Evolutionary conservation across 2,797 vertebrate species (phyloP).

Genomic region (Champsocephalus gunnari): DNA sequence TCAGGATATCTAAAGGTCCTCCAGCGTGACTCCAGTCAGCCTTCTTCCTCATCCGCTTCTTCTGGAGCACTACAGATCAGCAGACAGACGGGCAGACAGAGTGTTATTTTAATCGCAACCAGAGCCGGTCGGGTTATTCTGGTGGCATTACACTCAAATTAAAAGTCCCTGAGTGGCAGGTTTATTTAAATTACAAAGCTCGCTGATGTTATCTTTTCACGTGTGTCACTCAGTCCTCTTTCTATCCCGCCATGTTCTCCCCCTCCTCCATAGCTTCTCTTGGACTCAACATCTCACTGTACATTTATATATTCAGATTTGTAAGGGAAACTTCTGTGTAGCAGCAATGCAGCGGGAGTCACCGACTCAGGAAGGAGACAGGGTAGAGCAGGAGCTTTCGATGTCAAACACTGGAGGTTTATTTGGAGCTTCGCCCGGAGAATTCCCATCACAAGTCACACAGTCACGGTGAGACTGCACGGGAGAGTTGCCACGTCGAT

Average conservation of each 20-base stretch:
- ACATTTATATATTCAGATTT: no score
- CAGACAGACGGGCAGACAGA: slow-evolving; percentile 17
- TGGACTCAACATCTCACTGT: no score
- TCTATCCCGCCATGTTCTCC: not conserved
- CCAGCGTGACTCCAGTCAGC: slow-evolving; percentile 86
- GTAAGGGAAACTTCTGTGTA: no score
- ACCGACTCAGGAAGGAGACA: no score
- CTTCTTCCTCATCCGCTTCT: slow-evolving; percentile 87
- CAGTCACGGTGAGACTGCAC: no score
- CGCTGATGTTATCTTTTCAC: slow-evolving; percentile 5
- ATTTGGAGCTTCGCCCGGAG: no score
- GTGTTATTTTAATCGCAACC: slow-evolving; percentile 13
- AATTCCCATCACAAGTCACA: no score
- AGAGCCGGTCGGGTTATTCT: slow-evolving; percentile 15
- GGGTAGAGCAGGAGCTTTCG: no score
- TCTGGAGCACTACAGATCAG: slow-evolving; percentile 87
- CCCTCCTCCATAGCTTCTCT: no score
- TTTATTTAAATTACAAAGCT: slow-evolving; percentile 18
- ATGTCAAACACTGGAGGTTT: no score
- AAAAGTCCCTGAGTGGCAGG: not conserved
- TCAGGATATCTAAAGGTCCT: slow-evolving; percentile 89
- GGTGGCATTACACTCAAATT: slow-evolving; percentile 1
- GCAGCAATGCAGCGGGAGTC: no score
- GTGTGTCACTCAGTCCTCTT: not conserved
- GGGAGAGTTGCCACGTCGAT: no score